These are phyloP conservation scores for Oligia fasciuncula DNA, from an alignment of 2,888 invertebrate genomes.

Conservation along the genomic window DNA sequence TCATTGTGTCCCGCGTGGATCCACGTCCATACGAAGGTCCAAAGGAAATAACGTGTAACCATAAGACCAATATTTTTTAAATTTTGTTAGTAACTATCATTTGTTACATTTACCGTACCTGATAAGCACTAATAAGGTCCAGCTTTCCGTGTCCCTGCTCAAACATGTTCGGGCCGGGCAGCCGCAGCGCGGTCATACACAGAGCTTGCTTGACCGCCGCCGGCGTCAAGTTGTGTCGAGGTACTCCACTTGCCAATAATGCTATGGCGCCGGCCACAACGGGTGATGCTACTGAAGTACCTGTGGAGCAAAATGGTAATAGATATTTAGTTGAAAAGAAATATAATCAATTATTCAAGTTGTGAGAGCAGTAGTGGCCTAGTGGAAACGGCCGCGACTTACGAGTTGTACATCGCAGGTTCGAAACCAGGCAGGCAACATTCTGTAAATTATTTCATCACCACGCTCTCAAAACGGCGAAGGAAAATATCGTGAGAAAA, in stretches of 20 bases:
- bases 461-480: background rate
- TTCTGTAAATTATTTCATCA: background rate
- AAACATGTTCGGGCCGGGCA: conserved; percentile 97
- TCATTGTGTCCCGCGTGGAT: no score
- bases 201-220: conserved; percentile 98
- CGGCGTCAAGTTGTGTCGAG: conserved; percentile 94
- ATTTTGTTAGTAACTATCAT: background rate
- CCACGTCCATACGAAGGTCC: no score
- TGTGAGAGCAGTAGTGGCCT: background rate
- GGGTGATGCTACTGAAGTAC: conserved; percentile 99
- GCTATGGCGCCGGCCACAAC: conserved; percentile 99
- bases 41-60: no score
- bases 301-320: conserved; percentile 76
- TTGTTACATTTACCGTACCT: conserved; percentile 83
- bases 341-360: no score
- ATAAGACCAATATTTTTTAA: no score
- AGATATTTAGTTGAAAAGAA: background rate
- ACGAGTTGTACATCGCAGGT: background rate
- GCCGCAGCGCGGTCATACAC: conserved; percentile 96
- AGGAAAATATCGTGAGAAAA: background rate
- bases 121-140: conserved; percentile 96
- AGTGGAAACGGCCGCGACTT: background rate
- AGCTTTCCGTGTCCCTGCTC: conserved; percentile 99
- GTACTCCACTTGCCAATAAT: conserved; percentile 95
- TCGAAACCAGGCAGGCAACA: background rate